These are phyloP conservation scores for Misgurnus anguillicaudatus DNA, from an alignment of 2,113 vertebrate genomes.

Conservation along the genomic window DNA sequence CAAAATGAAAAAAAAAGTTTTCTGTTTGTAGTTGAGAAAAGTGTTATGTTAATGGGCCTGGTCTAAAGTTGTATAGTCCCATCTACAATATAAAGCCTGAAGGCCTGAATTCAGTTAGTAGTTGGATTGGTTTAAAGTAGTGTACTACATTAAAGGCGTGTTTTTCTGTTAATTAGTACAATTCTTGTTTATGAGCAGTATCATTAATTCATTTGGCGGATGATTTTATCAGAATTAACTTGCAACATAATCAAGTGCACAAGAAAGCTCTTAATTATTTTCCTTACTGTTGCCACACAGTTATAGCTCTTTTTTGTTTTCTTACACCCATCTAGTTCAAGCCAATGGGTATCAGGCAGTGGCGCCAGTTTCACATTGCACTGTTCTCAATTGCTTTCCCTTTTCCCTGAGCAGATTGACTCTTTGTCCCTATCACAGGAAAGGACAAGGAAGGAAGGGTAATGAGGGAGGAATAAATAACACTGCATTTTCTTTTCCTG, in stretches of 20 bases:
- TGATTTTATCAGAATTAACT: too few relatives aligned
- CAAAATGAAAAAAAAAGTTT: too few relatives aligned
- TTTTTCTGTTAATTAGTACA: background rate
- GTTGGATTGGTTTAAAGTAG: background rate
- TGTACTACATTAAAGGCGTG: background rate
- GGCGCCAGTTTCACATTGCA: background rate
- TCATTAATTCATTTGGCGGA: too few relatives aligned
- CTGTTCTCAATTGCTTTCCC: background rate
- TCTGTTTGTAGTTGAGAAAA: too few relatives aligned
- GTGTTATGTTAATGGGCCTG: too few relatives aligned
- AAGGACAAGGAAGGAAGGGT: background rate
- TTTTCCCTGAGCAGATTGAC: background rate
- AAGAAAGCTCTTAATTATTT: background rate
- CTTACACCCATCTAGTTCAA: background rate
- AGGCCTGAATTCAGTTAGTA: background rate
- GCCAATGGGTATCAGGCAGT: background rate
- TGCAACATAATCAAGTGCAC: background rate
- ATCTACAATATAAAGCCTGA: too few relatives aligned
- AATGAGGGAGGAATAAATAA: slow-evolving; percentile 35
- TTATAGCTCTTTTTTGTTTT: background rate
- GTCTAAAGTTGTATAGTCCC: too few relatives aligned
- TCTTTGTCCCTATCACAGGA: slow-evolving; percentile 35
- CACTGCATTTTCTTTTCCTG: slow-evolving; percentile 40
- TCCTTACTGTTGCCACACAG: too few relatives aligned
- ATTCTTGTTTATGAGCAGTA: background rate